Evolutionary conservation across 2,888 invertebrate genomes (phyloP).

Genomic region (Temnothorax rugatulus): DNA sequence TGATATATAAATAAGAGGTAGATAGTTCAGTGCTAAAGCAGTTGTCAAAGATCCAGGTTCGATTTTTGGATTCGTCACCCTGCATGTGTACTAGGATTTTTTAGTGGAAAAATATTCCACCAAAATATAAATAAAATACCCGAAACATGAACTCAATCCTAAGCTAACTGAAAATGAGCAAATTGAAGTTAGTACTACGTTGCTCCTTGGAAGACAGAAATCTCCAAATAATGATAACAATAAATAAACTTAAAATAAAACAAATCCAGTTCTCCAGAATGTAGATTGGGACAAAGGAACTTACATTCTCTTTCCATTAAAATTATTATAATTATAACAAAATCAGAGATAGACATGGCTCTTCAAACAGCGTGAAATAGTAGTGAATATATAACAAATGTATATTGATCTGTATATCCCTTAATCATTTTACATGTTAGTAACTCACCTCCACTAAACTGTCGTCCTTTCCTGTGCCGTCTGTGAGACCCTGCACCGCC

Average conservation of each 20-base stretch:
- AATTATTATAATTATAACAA: not conserved
- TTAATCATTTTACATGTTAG: not conserved
- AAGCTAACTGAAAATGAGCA: not conserved
- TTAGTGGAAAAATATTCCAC: not conserved
- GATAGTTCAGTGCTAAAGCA: not conserved
- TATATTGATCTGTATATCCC: not conserved
- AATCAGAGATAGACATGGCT: not conserved
- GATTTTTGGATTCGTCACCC: not conserved
- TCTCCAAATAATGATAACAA: not conserved
- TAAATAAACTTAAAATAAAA: not conserved
- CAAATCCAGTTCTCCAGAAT: not conserved
- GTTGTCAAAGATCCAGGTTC: not conserved
- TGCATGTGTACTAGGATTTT: not conserved
- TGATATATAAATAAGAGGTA: not conserved
- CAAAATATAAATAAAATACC: not conserved
- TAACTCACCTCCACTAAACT: constrained; percentile 81
- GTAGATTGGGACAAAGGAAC: not conserved
- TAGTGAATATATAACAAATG: not conserved
- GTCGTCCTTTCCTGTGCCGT: constrained; percentile 86
- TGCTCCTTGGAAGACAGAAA: not conserved
- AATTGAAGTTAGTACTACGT: not conserved
- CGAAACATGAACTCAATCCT: not conserved
- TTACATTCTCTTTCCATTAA: not conserved
- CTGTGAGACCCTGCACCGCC: constrained; percentile 92
- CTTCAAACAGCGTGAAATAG: not conserved